phyloP scores from a whole-genome alignment of 2,797 vertebrate species.

The Phoeniculus purpureus region DNA sequence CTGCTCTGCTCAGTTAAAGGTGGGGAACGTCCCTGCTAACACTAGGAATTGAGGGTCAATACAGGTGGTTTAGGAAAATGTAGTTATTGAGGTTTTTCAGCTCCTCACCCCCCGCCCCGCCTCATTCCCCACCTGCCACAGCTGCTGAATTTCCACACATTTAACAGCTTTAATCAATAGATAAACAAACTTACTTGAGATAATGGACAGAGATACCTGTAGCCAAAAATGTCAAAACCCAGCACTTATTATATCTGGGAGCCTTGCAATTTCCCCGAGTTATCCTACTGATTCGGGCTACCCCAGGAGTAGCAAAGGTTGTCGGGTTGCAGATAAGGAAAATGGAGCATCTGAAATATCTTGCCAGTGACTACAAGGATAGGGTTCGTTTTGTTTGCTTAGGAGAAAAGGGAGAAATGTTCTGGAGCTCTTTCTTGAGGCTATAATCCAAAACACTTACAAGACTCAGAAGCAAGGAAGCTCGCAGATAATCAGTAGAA shows the following conservation, averaged over 20 bases:
- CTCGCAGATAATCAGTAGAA: constrained; percentile 8
- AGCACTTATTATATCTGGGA: not conserved
- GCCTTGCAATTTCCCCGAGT: not conserved
- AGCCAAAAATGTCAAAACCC: not conserved
- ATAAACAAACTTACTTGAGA: not conserved
- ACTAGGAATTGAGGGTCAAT: not conserved
- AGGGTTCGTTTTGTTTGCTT: constrained; percentile 13
- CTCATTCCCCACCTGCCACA: not conserved
- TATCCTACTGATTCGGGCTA: not conserved
- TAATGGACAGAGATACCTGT: not conserved
- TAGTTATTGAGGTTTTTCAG: not conserved
- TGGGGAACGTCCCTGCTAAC: not conserved
- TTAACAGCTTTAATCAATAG: not conserved
- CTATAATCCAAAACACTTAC: constrained; percentile 5
- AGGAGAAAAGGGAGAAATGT: not conserved
- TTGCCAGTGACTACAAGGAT: not conserved
- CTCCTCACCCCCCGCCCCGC: not conserved
- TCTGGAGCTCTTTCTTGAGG: not conserved
- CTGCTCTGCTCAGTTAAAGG: not conserved
- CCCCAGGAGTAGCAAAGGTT: not conserved
- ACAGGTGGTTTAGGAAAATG: not conserved
- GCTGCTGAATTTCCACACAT: not conserved
- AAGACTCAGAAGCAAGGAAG: constrained; percentile 12
- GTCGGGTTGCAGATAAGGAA: not conserved
- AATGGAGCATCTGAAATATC: not conserved